Evolutionary conservation across 2,797 vertebrate genomes (phyloP), one percentile per base, ranked within the genome.

Genomic region (Acomys russatus): DNA sequence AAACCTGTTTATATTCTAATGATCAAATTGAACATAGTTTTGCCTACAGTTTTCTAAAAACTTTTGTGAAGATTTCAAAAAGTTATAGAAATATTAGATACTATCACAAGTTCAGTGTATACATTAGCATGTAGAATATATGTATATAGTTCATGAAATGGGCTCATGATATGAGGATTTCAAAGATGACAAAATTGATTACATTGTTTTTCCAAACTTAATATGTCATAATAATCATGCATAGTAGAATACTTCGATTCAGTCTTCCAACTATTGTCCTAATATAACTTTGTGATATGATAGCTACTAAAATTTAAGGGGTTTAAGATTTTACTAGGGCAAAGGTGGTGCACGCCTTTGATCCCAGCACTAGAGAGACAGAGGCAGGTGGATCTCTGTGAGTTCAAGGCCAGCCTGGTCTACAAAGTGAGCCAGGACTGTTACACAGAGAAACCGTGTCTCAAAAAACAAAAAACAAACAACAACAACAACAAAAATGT

Each of bases 1-100:
- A 87, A 91, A 28, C 12, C 64, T 70, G 1, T 44, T n/a, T 73
- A 9, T 88, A 94, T 96, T 89, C 33, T 23, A 91, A 93, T 83
- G 22, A 89, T 90, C 28, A 92, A 91, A 89, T 85, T 73, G 64
- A 87, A 70, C 12, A 61, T 78, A 90, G 71, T 17, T 68, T 80
- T 77, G 64, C 15, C 25, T 73, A 33, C 56, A 88, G 11, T 4
- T 78, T 93, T 93, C n/a, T 79, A 89, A 35, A 76, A 54, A 35
- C 70, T 68, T 49, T 49, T 66, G 70, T 49, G 35, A 97, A 93
- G 6, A 0, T 33, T 89, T 18, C 30, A 86, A 82, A 83, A 70
- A 51, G 14, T 89, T 90, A 79, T 51, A 77, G 23, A 80, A 88
- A 86, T 51, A n/a, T 91, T 94, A 85, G 90, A 23, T 5, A 66